Evolutionary conservation across 2,888 invertebrate species (phyloP), one percentile per base, ranked within the genome.

Genomic region (Odontomyia ornata): DNA sequence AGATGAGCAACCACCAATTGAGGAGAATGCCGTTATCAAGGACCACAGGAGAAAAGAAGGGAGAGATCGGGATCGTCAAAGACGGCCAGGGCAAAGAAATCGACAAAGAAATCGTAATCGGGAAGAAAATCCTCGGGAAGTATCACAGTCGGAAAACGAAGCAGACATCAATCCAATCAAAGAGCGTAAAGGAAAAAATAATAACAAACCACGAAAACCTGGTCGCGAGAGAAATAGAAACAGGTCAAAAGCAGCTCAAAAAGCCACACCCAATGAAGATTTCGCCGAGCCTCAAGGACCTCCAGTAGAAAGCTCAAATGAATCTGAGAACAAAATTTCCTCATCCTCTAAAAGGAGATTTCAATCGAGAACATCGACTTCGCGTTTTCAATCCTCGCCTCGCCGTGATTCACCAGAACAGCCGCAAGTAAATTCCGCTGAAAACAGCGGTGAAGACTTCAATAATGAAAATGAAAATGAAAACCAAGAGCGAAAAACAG

Each of bases 381-480:
- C 57, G 0, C 73, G 73, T 36, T 73, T 72, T 15, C 56, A 27
- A 25, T 18, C 21, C 43, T 18, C 36, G 5, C 36, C 36, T 36
- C 36, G 36, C 3, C 9, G 5, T 3, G 3, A 3, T 9, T 9
- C 25, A 36, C 18, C 57, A 3, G 18, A 57, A 15, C 36, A n/a
- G 11, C 30, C 25, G 7, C 30, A 30, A 23, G 11, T 36, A 21
- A 36, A 73, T 3, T 36, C 28, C 23, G 18, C n/a, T 15, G 23
- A 57, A 21, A 25, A 27, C 9, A 43, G 47, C 52, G 56, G 25
- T 11, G 52, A 36, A 0, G 30, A 27, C n/a, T n/a, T 30, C 9
- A 25, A 27, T 3, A 36, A 21, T 30, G 25, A 73, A 60, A 73
- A 60, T 13, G 73, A 73, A 36, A 36, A 21, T 30, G 25, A 73